Evolutionary conservation across 2,888 invertebrate genomes (phyloP).

Genomic region (Mycogona germanica): DNA sequence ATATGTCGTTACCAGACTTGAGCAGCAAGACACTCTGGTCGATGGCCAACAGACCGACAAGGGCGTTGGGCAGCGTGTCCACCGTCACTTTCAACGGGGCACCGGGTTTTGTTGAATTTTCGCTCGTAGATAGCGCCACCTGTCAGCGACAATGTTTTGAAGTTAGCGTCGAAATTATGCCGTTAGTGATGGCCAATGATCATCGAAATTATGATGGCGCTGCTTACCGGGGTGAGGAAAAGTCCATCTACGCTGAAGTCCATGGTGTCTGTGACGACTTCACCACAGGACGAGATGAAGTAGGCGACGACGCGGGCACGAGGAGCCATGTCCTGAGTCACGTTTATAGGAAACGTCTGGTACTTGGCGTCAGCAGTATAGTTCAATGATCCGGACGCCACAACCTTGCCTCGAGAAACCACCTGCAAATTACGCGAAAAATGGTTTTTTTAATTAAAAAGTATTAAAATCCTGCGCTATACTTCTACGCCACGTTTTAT

Average conservation of each 20-base stretch:
- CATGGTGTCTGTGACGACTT: constrained; percentile 39
- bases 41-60: constrained; percentile 37
- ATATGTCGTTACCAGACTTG: constrained; percentile 40
- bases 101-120: constrained; percentile 31
- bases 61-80: constrained; percentile 36
- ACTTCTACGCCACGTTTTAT: too few relatives aligned
- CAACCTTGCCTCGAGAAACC: constrained; percentile 32
- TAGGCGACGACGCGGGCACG: constrained; percentile 33
- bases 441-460: too few relatives aligned
- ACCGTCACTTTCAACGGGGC: constrained; percentile 32
- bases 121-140: constrained; percentile 28
- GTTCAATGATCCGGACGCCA: constrained; percentile 26
- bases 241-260: constrained; percentile 37
- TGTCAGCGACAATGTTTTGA: constrained; percentile 13
- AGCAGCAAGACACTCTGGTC: constrained; percentile 40
- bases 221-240: constrained; percentile 30
- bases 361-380: constrained; percentile 21
- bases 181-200: background rate
- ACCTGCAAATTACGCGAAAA: constrained; percentile 27
- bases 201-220: background rate
- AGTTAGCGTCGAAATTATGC: background rate
- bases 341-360: constrained; percentile 29
- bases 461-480: too few relatives aligned
- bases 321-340: constrained; percentile 34
- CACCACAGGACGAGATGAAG: constrained; percentile 32